Percentiles rank a stretch among this genome's conserved stretches.
Conservation (phyloP, 64 coral and sea anemone species). For the Porites lutea region DNA sequence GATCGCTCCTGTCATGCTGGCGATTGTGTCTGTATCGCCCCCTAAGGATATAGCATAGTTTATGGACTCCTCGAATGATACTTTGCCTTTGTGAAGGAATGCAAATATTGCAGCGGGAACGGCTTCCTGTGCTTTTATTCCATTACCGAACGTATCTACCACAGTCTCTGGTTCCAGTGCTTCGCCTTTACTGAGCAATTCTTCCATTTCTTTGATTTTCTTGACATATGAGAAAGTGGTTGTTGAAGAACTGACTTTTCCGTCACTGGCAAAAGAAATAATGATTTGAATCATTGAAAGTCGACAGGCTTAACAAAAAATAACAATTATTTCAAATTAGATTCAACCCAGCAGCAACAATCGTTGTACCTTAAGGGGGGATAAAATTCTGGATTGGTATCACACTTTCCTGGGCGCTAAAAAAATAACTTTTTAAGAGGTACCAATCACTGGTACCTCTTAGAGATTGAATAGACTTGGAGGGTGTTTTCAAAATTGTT, state of each 20-base stretch:
- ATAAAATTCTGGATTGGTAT: too few species aligned
- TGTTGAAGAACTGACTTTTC: not conserved
- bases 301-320: not conserved
- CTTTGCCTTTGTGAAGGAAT: slow-evolving; percentile 85
- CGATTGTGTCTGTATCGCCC: slow-evolving; percentile 98
- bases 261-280: slow-evolving; percentile 1
- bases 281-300: not conserved
- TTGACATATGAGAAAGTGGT: slow-evolving; percentile 69
- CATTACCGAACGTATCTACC: slow-evolving; percentile 82
- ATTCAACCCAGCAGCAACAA: too few species aligned
- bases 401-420: too few species aligned
- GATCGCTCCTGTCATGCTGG: slow-evolving; percentile 96
- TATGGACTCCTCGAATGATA: slow-evolving; percentile 73
- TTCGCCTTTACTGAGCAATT: slow-evolving; percentile 44
- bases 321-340: not conserved
- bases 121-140: slow-evolving; percentile 87
- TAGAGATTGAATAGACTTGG: too few species aligned
- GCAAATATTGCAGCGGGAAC: slow-evolving; percentile 97
- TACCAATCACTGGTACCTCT: too few species aligned
- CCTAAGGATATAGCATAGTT: slow-evolving; percentile 97
- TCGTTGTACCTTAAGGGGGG: too few species aligned
- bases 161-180: slow-evolving; percentile 62
- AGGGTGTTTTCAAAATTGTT: too few species aligned
- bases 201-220: slow-evolving; percentile 92
- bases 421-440: too few species aligned